phyloP scores from a whole-genome alignment of 1,140 invertebrate species.

The Drosophila tristis region DNA sequence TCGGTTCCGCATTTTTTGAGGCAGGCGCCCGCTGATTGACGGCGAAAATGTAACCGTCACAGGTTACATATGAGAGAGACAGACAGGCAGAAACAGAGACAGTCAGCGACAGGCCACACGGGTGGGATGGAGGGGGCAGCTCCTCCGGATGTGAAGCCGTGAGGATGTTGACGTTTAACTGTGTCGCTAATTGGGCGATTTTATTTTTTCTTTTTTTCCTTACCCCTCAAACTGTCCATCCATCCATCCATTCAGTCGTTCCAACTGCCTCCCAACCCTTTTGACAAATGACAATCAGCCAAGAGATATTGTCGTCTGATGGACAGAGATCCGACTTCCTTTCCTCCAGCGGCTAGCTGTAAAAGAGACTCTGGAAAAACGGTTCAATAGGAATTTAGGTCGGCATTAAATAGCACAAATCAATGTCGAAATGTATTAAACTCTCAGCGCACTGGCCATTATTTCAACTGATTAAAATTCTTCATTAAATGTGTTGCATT shows the following conservation, averaged over 20 bases:
- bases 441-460: constrained; percentile 19
- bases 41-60: constrained; percentile 79
- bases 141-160: constrained; percentile 75
- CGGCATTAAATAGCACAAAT: constrained; percentile 46
- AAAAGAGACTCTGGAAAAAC: constrained; percentile 22
- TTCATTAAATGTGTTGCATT: constrained; percentile 14
- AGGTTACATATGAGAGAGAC: constrained; percentile 52
- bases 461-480: constrained; percentile 38
- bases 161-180: constrained; percentile 82
- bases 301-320: constrained; percentile 49
- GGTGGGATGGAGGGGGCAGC: constrained; percentile 12
- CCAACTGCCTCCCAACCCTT: constrained; percentile 39
- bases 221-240: constrained; percentile 3
- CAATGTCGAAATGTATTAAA: constrained; percentile 33
- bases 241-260: background rate
- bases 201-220: constrained; percentile 39
- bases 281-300: constrained; percentile 69
- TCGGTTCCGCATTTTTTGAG: constrained; percentile 65
- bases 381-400: constrained; percentile 52
- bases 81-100: constrained; percentile 5
- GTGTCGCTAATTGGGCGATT: constrained; percentile 78
- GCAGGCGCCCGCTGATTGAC: constrained; percentile 65
- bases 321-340: constrained; percentile 47
- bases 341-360: constrained; percentile 24
- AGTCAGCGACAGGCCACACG: constrained; percentile 1